Evolutionary conservation across 2,797 vertebrate genomes (phyloP), one percentile per base, ranked within the genome.

Genomic region (Cynodonichthys magdalenae): DNA sequence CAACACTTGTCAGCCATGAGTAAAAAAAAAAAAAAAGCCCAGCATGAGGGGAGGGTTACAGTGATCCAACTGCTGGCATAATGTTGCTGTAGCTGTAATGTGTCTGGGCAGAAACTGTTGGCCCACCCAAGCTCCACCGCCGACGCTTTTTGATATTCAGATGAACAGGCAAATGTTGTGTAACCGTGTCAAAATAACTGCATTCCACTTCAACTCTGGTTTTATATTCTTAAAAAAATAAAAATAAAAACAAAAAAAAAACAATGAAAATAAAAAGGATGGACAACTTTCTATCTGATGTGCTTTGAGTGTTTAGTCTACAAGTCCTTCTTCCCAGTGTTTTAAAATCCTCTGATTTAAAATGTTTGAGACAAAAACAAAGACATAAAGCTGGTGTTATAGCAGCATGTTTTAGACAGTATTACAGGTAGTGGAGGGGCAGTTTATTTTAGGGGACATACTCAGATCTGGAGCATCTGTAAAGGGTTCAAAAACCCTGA

Each of bases 1-100:
- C 85, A 93, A 90, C 87, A 93, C 64, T 76, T 83, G 71, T 81
- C 75, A 85, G 82, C 71, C 61, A 53, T 15, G 81, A 82, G 88
- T 69, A 68, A 56, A 49, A 55, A 80, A 56, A 49, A 55, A 80
- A 12, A 2, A 77, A 74, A 74, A 68, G 55, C 69, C 72, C 67
- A 72, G 61, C 82, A 67, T 75, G 60, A 66, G 73, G 64, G 81
- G 71, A 59, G 34, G 78, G 82, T 81, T 79, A 76, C 77, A 65
- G 81, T 77, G 81, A 79, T 80, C 79, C 85, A 85, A 87, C 77
- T 81, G 81, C 70, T 90, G 87, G 83, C 80, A 80, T 63, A 5
- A 18, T 75, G 81, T 66, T 24, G 59, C 84, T 82, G 68, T 82
- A 71, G 70, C 73, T 81, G 75, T 72, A 75, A 75, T 84, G 71